These are phyloP conservation scores for Drosophila pandora DNA, from an alignment of 1,140 invertebrate genomes.

Conservation along the genomic window DNA sequence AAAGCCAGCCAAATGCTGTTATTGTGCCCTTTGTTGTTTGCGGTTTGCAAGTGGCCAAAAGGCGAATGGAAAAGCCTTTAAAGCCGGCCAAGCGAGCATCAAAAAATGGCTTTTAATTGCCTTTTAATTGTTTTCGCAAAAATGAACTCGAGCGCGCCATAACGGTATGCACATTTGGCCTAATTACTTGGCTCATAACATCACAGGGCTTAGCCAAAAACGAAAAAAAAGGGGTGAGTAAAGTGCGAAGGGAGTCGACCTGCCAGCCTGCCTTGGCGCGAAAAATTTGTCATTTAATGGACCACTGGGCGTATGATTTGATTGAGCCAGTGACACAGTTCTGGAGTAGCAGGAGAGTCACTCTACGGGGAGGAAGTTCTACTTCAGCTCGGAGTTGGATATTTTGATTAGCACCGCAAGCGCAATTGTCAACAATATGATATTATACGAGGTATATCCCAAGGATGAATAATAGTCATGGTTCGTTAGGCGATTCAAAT, in stretches of 20 bases:
- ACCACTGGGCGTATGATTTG: slow-evolving; percentile 79
- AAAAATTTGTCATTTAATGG: slow-evolving; percentile 79
- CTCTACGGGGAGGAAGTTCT: slow-evolving; percentile 6
- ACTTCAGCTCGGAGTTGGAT: slow-evolving; percentile 56
- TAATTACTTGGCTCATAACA: slow-evolving; percentile 58
- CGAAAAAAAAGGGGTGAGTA: slow-evolving; percentile 8
- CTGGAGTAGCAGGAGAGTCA: background rate
- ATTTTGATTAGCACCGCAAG: slow-evolving; percentile 78
- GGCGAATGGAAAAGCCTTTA: slow-evolving; percentile 48
- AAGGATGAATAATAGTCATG: slow-evolving; percentile 42
- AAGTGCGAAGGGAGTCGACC: background rate
- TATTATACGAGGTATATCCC: slow-evolving; percentile 20
- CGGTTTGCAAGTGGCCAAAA: slow-evolving; percentile 22
- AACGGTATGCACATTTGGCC: slow-evolving; percentile 61
- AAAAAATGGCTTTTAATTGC: slow-evolving; percentile 74
- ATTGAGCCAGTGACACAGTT: slow-evolving; percentile 79
- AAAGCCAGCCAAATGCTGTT: slow-evolving; percentile 34
- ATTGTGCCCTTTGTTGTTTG: slow-evolving; percentile 41
- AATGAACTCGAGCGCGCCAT: slow-evolving; percentile 51
- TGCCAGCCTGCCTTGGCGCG: slow-evolving; percentile 15
- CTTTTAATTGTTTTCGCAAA: slow-evolving; percentile 79
- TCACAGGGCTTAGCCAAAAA: slow-evolving; percentile 20
- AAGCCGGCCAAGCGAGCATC: slow-evolving; percentile 48
- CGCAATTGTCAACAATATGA: slow-evolving; percentile 60
- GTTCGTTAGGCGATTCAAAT: slow-evolving; percentile 76